A percentile compares a stretch with the other conserved stretches of the same genome.
Conservation (phyloP, 2,888 invertebrate species). For the Apomyelois bistriatella region DNA sequence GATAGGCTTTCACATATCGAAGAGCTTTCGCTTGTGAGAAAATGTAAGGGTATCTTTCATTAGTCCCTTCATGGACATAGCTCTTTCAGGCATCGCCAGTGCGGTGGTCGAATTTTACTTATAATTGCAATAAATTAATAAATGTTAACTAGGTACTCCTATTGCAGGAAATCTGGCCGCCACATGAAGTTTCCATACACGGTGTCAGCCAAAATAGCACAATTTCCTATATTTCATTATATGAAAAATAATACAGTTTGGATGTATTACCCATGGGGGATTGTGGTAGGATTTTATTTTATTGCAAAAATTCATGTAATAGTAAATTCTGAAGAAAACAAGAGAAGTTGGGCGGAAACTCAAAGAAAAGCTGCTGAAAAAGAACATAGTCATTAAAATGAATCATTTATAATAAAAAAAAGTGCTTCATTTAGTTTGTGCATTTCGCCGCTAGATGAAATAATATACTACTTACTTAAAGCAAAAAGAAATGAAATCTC, state of each 20-base stretch:
- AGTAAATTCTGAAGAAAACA: conserved; percentile 71
- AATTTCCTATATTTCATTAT: conserved; percentile 89
- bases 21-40: too few relatives aligned
- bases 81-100: too few relatives aligned
- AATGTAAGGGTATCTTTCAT: too few relatives aligned
- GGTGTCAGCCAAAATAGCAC: conserved; percentile 86
- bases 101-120: too few relatives aligned
- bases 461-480: too few relatives aligned
- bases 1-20: too few relatives aligned
- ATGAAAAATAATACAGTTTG: conserved; percentile 86
- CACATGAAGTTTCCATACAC: conserved; percentile 95
- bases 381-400: conserved; percentile 42
- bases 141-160: not conserved
- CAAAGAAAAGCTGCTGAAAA: conserved; percentile 59
- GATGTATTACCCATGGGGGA: conserved; percentile 83
- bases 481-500: too few relatives aligned
- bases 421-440: too few relatives aligned
- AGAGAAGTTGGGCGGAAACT: conserved; percentile 56
- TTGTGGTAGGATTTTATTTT: conserved; percentile 78
- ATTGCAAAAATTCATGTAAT: conserved; percentile 84
- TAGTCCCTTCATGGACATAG: too few relatives aligned
- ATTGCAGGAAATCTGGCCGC: conserved; percentile 75
- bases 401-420: too few relatives aligned
- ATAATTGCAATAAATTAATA: too few relatives aligned
- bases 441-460: too few relatives aligned